Percentiles rank a stretch among this genome's conserved stretches.
phyloP scores from a whole-genome alignment of 2,113 vertebrate species.

The Cnemophilus loriae region DNA sequence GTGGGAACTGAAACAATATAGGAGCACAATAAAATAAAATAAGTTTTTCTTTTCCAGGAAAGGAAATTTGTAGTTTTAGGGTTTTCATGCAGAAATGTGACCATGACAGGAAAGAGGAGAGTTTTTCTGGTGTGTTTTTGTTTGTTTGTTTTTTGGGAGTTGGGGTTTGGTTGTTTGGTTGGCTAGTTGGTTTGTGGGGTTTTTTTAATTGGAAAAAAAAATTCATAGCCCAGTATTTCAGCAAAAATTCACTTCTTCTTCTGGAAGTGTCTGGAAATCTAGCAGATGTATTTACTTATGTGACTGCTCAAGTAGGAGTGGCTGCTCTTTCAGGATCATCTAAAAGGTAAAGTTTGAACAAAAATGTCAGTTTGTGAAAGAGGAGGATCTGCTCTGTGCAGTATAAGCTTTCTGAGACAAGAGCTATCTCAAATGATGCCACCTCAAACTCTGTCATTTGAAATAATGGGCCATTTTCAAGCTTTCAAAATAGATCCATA shows the following conservation, averaged over 20 bases:
- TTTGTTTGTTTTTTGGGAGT: background rate
- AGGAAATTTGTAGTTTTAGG: accelerated
- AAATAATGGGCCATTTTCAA: background rate
- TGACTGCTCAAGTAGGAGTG: background rate
- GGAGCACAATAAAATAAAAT: background rate
- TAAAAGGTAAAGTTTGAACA: background rate
- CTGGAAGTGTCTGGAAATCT: background rate
- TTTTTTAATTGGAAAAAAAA: background rate
- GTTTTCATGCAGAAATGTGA: background rate
- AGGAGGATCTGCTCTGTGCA: background rate
- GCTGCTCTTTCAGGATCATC: background rate
- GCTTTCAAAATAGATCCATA: background rate
- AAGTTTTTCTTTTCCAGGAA: background rate
- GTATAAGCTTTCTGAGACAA: background rate
- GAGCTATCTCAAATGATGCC: background rate
- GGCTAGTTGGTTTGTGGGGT: background rate
- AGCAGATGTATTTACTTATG: background rate
- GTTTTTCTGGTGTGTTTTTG: background rate
- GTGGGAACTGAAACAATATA: background rate
- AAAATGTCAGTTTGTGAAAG: background rate
- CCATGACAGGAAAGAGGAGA: background rate
- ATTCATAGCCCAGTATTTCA: background rate
- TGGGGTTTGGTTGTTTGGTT: background rate
- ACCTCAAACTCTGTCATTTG: background rate
- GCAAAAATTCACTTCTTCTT: background rate